Conservation (phyloP, 2,888 invertebrate genomes). For the Acanthosepion pharaonis region DNA sequence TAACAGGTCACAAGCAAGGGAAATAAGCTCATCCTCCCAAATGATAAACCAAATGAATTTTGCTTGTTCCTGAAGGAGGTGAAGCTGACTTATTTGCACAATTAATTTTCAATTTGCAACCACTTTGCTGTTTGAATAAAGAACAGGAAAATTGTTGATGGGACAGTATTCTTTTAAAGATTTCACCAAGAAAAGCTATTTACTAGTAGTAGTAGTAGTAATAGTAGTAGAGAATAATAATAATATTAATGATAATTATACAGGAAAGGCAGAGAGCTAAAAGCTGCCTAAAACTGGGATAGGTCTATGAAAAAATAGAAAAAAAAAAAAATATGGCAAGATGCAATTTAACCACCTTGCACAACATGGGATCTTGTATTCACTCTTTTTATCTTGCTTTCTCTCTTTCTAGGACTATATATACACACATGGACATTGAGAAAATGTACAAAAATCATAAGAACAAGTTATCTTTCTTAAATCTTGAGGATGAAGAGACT, state of each 20-base stretch:
- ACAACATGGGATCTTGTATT: background rate
- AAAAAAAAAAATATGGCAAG: background rate
- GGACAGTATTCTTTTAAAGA: background rate
- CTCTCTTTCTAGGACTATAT: background rate
- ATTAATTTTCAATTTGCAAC: background rate
- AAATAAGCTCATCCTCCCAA: background rate
- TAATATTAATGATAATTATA: background rate
- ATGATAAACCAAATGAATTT: background rate
- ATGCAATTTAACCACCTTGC: background rate
- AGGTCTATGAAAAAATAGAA: constrained; percentile 21
- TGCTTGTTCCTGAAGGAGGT: too few species aligned
- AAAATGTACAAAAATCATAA: constrained; percentile 33
- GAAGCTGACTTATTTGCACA: background rate
- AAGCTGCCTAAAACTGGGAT: constrained; percentile 33
- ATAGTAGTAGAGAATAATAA: background rate
- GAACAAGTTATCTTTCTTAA: constrained; percentile 23
- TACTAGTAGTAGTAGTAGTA: background rate
- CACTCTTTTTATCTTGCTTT: background rate
- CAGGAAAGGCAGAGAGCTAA: background rate
- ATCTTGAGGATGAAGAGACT: background rate
- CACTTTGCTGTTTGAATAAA: background rate
- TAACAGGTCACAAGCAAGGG: background rate
- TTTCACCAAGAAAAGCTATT: constrained; percentile 33
- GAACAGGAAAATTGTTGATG: constrained; percentile 17
- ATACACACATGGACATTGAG: background rate